Evolutionary conservation across 2,888 invertebrate species (phyloP).

Genomic region (Lordiphosa fenestrarum): DNA sequence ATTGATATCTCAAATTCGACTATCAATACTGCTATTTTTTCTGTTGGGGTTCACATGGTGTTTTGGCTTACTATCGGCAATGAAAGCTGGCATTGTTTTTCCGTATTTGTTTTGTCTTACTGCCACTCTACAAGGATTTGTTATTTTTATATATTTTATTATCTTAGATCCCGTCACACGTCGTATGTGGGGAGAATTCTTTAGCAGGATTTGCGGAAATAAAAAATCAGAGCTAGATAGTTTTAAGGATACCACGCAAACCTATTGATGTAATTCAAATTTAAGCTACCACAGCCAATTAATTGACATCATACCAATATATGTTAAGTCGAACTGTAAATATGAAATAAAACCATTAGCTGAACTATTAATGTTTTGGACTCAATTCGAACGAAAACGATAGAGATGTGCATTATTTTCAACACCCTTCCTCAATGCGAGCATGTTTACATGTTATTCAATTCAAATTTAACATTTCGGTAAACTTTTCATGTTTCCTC

Average conservation of each 20-base stretch:
- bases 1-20: conserved; percentile 81
- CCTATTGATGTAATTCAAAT: conserved; percentile 26
- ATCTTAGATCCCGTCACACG: conserved; percentile 83
- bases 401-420: no score
- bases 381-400: no score
- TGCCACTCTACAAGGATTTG: conserved; percentile 83
- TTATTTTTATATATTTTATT: conserved; percentile 84
- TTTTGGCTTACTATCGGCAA: conserved; percentile 82
- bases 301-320: no score
- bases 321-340: no score
- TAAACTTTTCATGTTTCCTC: no score
- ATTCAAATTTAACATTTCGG: no score
- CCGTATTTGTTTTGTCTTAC: conserved; percentile 84
- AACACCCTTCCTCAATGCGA: no score
- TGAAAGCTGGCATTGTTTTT: conserved; percentile 81
- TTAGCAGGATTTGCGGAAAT: conserved; percentile 35
- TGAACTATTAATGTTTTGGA: no score
- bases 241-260: conserved; percentile 49
- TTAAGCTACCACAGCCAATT: no score
- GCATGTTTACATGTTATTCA: no score
- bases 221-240: conserved; percentile 42
- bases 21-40: conserved; percentile 83
- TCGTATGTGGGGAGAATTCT: conserved; percentile 80
- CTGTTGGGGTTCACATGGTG: conserved; percentile 84
- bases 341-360: no score